Percentiles rank a stretch among this genome's conserved stretches.
These are phyloP conservation scores for Lepidothrix coronata DNA, from an alignment of 2,113 vertebrate species.

Conservation along the genomic window DNA sequence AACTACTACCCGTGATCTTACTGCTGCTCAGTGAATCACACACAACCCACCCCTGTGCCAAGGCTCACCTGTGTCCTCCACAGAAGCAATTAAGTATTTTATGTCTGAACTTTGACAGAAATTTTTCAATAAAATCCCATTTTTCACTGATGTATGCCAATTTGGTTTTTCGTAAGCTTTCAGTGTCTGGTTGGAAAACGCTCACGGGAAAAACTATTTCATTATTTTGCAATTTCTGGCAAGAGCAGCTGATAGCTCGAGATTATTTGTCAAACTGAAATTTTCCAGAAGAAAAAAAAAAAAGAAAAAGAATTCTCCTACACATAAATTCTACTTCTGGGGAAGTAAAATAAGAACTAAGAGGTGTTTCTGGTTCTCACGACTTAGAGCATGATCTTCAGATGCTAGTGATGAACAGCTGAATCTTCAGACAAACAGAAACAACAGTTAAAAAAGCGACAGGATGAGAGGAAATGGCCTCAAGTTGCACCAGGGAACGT, in stretches of 20 bases:
- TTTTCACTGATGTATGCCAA: not conserved
- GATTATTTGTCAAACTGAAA: not conserved
- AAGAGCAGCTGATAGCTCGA: not conserved
- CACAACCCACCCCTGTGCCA: not conserved
- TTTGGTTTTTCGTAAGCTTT: not conserved
- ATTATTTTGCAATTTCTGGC: not conserved
- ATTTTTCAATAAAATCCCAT: not conserved
- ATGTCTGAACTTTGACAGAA: not conserved
- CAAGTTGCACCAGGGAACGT: fast-evolving
- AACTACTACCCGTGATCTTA: not conserved
- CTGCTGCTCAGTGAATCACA: not conserved
- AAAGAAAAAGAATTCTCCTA: fast-evolving
- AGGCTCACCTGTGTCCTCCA: not conserved
- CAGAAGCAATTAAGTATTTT: not conserved
- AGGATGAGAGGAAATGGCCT: fast-evolving
- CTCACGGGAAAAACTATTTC: not conserved
- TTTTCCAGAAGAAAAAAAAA: not conserved
- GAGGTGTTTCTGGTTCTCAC: not conserved
- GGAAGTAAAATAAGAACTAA: not conserved
- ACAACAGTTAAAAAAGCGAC: fast-evolving
- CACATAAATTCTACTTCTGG: not conserved
- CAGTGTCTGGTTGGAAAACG: not conserved
- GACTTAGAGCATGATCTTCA: not conserved
- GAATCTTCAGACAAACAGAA: not conserved
- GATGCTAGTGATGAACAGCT: not conserved